These are phyloP conservation scores for Dryoscopus gambensis DNA, from an alignment of 2,113 vertebrate species.

Conservation along the genomic window DNA sequence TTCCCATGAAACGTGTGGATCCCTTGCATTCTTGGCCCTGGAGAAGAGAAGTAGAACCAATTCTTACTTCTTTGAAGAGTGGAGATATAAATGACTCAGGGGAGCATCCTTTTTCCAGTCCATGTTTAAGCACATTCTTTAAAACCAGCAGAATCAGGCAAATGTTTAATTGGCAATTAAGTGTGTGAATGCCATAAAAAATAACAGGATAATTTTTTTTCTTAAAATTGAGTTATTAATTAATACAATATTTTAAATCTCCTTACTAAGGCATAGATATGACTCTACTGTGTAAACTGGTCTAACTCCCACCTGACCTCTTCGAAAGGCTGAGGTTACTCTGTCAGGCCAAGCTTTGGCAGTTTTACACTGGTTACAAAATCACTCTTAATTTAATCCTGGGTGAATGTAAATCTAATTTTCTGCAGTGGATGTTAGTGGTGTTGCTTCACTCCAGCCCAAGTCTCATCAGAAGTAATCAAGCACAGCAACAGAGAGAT, in stretches of 20 bases:
- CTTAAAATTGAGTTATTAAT: not conserved
- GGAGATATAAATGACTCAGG: not conserved
- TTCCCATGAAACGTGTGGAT: no score
- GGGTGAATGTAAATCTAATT: not conserved
- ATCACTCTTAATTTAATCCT: not conserved
- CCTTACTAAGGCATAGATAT: not conserved
- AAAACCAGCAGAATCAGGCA: not conserved
- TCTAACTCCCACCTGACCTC: not conserved
- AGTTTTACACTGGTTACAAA: not conserved
- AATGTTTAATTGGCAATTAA: not conserved
- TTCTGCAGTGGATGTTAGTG: not conserved
- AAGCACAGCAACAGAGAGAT: not conserved
- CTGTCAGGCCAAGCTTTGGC: not conserved
- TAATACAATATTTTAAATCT: not conserved
- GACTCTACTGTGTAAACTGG: not conserved
- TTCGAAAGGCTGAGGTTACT: not conserved
- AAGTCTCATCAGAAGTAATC: not conserved
- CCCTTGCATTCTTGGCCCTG: not conserved
- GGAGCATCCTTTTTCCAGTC: not conserved
- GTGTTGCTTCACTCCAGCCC: not conserved
- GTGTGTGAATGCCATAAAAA: not conserved
- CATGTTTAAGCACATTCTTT: not conserved
- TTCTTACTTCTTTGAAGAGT: not conserved
- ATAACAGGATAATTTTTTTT: not conserved
- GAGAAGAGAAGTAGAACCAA: not conserved